Percentiles rank a stretch among this genome's conserved stretches.
phyloP scores from a whole-genome alignment of 2,797 vertebrate species.

The Lycodopsis pacificus region DNA sequence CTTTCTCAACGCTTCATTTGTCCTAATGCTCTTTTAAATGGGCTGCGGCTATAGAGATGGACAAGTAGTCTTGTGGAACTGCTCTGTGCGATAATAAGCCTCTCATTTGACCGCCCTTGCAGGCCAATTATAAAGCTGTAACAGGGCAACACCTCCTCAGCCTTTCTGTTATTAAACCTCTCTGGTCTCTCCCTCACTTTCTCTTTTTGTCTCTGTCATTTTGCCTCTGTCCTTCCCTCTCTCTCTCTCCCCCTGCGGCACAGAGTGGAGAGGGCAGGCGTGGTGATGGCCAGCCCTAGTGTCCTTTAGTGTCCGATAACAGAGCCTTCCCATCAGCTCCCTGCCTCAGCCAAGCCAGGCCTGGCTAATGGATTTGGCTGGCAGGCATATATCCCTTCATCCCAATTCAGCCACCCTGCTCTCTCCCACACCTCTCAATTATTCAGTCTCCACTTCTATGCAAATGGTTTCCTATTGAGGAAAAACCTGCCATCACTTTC shows the following conservation, averaged over 20 bases:
- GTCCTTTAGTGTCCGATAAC: slow-evolving; percentile 88
- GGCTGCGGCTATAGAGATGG: slow-evolving; percentile 67
- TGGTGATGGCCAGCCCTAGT: slow-evolving; percentile 77
- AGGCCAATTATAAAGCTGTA: slow-evolving; percentile 82
- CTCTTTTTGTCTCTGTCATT: slow-evolving; percentile 76
- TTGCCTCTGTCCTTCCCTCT: slow-evolving; percentile 51
- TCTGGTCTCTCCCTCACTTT: slow-evolving; percentile 63
- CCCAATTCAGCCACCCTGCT: slow-evolving; percentile 79
- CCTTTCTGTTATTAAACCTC: slow-evolving; percentile 77
- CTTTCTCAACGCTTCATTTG: slow-evolving; percentile 74
- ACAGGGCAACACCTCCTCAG: slow-evolving; percentile 77
- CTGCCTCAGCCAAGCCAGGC: slow-evolving; percentile 76
- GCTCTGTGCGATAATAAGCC: slow-evolving; percentile 77
- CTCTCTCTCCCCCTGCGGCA: slow-evolving; percentile 65
- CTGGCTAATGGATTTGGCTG: slow-evolving; percentile 89
- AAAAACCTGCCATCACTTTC: slow-evolving; percentile 76
- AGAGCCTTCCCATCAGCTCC: slow-evolving; percentile 80
- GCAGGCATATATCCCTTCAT: slow-evolving; percentile 86
- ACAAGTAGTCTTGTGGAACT: slow-evolving; percentile 77
- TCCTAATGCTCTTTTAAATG: slow-evolving; percentile 80
- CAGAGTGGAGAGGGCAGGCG: slow-evolving; percentile 71
- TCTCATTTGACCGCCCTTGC: slow-evolving; percentile 82
- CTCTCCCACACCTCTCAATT: slow-evolving; percentile 87
- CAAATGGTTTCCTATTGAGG: slow-evolving; percentile 85
- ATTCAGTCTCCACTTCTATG: slow-evolving; percentile 87